Base-by-base conservation (phyloP, 2,113 vertebrate species). In the Cnemophilus loriae region DNA sequence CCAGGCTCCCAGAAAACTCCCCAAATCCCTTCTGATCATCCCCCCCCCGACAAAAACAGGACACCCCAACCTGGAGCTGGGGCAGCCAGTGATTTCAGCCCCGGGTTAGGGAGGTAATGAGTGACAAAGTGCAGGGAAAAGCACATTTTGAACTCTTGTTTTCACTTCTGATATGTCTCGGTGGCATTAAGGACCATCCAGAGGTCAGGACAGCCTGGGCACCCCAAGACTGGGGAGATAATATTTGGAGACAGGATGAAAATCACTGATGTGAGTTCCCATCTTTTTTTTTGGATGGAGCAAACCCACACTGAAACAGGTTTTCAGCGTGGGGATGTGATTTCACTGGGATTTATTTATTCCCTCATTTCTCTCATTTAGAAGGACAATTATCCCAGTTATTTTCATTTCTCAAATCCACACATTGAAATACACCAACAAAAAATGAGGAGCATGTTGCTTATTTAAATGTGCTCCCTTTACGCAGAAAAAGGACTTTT, bases 401-500 rank as follows among this genome's bases (percentile, higher is more conserved):
- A 41, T 32, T 76, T 61, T 41, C 47, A 32, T 19, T n/a, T 41
- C 47, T 74, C 67, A 87, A 79, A 73, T 27, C 23, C 56, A 37
- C 17, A 22, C 13, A 41, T 16, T 47, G 39, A 82, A 87, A 73
- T 0, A n/a, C 24, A 75, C 5, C 18, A 11, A 47, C 9, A 27
- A 41, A 55, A 70, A 67, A 8, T 0, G 1, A 44, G 68, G 71
- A 68, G n/a, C 32, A 33, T 0, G 5, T 4, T n/a, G 49, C 65
- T 78, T 49, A 15, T 53, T 93, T 73, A 73, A 13, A 46, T 55
- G 60, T 3, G 9, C 24, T 56, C 4, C 1, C 86, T 92, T 86
- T 64, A 69, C 1, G 1, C 0, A n/a, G 46, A 46, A 53, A 35
- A 75, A 13, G 37, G 15, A 16, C 11, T n/a, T 67, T 87, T 42